A percentile compares a stretch with the other conserved stretches of the same genome.
Evolutionary conservation across 2,888 invertebrate genomes (phyloP).

Genomic region (Blastobasis lacticolella): DNA sequence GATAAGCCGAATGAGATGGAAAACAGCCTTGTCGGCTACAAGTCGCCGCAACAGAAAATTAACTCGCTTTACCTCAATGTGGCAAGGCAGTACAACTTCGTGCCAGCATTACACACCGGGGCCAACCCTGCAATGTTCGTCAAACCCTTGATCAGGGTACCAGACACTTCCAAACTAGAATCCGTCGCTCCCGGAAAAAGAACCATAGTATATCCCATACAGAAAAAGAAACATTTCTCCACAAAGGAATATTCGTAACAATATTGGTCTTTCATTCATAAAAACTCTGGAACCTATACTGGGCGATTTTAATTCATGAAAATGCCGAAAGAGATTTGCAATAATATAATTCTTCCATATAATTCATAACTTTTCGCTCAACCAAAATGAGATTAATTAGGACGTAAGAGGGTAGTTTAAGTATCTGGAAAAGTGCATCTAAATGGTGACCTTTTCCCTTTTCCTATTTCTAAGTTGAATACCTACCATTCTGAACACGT

Average conservation of each 20-base stretch:
- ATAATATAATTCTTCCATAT: no score
- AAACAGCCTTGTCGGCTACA: constrained; percentile 4
- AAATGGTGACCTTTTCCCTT: no score
- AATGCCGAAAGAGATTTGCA: no score
- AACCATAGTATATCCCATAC: constrained; percentile 1
- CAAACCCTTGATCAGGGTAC: not conserved
- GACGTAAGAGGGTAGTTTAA: no score
- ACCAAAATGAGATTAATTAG: no score
- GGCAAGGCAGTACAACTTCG: constrained; percentile 21
- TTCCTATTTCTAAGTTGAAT: no score
- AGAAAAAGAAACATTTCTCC: constrained; percentile 2
- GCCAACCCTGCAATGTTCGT: not conserved
- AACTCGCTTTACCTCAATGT: constrained; percentile 15
- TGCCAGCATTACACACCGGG: constrained; percentile 5
- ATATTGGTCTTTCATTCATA: not conserved
- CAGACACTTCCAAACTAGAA: not conserved
- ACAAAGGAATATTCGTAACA: no score
- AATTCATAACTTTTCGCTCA: no score
- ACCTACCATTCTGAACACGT: no score
- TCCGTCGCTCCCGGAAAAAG: not conserved
- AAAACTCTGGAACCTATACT: not conserved
- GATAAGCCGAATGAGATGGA: no score
- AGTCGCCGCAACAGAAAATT: constrained; percentile 12
- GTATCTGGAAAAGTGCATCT: no score
- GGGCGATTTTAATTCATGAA: no score